Evolutionary conservation across 2,888 invertebrate species (phyloP).

Genomic region (Hipparchia semele): DNA sequence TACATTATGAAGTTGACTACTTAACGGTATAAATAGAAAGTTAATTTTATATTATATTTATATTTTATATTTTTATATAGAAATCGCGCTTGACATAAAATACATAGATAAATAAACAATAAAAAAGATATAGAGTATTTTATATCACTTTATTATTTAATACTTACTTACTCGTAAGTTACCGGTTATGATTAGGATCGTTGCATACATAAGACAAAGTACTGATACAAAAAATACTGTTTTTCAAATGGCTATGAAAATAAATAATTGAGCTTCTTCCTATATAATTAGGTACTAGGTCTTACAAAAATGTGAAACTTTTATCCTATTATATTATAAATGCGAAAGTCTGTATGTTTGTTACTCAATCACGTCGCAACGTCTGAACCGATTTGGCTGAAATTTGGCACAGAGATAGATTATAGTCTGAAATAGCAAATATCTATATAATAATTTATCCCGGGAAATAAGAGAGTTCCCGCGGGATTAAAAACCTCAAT

Average conservation of each 20-base stretch:
- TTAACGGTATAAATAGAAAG: background rate
- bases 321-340: too few relatives aligned
- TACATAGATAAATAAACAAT: background rate
- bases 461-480: too few relatives aligned
- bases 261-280: background rate
- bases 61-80: background rate
- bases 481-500: too few relatives aligned
- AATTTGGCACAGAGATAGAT: too few relatives aligned
- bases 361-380: too few relatives aligned
- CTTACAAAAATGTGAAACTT: too few relatives aligned
- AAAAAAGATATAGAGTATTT: background rate
- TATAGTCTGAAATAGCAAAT: too few relatives aligned
- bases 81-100: background rate
- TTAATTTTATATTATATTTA: slow-evolving; percentile 3
- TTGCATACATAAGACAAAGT: background rate
- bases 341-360: too few relatives aligned
- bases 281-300: too few relatives aligned
- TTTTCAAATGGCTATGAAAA: background rate
- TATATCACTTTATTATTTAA: background rate
- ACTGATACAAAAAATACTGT: background rate
- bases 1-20: slow-evolving; percentile 8
- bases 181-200: background rate
- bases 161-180: background rate
- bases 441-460: too few relatives aligned
- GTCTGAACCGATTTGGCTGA: too few relatives aligned